Conservation (phyloP, 2,888 invertebrate species). For the Netelia melanura region DNA sequence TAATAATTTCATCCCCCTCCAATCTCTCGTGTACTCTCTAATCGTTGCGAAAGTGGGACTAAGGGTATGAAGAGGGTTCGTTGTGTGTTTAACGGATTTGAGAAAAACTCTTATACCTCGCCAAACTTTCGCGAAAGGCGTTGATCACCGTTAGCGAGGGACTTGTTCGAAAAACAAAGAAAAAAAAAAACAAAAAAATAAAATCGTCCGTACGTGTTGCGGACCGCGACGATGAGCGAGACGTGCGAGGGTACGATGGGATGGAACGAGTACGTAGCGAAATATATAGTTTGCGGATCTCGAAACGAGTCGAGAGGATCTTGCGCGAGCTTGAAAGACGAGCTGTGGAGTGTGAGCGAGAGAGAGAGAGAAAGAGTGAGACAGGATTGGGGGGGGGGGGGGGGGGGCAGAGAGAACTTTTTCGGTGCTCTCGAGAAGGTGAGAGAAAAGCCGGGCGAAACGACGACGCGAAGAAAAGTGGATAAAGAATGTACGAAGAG, state of each 20-base stretch:
- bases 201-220: constrained; percentile 22
- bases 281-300: constrained; percentile 42
- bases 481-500: constrained; percentile 35
- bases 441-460: constrained; percentile 28
- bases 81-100: too few species aligned
- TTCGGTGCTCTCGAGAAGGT: neutral
- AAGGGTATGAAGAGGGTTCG: too few species aligned
- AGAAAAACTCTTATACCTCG: too few species aligned
- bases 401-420: constrained; percentile 5
- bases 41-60: too few species aligned
- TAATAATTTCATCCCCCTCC: too few species aligned
- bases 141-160: too few species aligned
- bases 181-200: neutral
- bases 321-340: neutral
- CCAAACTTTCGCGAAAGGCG: too few species aligned
- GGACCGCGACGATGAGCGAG: constrained; percentile 20
- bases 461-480: constrained; percentile 34
- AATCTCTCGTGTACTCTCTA: too few species aligned
- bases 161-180: too few species aligned
- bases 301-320: constrained; percentile 45
- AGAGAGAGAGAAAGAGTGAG: neutral
- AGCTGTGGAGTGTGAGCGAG: neutral
- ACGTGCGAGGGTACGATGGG: constrained; percentile 50
- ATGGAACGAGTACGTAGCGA: constrained; percentile 45
- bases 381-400: neutral